These are phyloP conservation scores for Serrognathus titanus DNA, from an alignment of 2,888 invertebrate genomes.

Conservation along the genomic window DNA sequence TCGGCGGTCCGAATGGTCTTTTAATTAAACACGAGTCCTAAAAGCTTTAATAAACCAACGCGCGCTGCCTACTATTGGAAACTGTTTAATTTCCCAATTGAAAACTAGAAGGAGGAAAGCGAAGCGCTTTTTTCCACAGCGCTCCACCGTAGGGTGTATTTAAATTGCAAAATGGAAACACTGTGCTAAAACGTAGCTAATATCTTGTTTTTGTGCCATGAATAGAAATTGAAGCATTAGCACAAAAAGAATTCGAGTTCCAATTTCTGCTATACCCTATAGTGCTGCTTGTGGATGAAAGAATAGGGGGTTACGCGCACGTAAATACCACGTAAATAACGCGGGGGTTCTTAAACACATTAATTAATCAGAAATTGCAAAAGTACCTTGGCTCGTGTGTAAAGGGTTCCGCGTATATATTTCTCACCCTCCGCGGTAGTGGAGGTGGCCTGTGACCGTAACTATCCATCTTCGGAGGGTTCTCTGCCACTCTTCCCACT, in stretches of 20 bases:
- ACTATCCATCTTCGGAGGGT: slow-evolving; percentile 54
- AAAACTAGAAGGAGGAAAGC: neutral
- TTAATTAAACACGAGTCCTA: too few relatives aligned
- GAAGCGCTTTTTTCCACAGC: neutral
- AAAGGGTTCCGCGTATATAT: slow-evolving; percentile 66
- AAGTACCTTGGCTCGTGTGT: slow-evolving; percentile 53
- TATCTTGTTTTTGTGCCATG: slow-evolving; percentile 40
- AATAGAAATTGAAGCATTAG: slow-evolving; percentile 41
- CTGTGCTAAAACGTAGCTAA: slow-evolving; percentile 40
- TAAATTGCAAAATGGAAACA: slow-evolving; percentile 40
- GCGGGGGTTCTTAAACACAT: neutral
- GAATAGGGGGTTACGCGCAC: too few relatives aligned
- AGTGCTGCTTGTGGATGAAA: too few relatives aligned
- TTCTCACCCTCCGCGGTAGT: slow-evolving; percentile 60
- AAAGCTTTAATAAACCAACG: too few relatives aligned
- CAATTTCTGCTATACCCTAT: too few relatives aligned
- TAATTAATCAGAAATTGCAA: neutral
- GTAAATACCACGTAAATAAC: too few relatives aligned
- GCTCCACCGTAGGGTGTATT: slow-evolving; percentile 18
- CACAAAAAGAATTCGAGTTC: neutral
- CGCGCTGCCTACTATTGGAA: neutral
- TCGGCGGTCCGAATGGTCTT: too few relatives aligned
- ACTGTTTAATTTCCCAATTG: neutral
- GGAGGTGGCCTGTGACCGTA: slow-evolving; percentile 63
- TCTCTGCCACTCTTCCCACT: slow-evolving; percentile 11